Evolutionary conservation across 37 sponge, comb jelly and placozoan species (phyloP), one percentile per base, ranked within the genome.

Genomic region (Amphimedon queenslandica): DNA sequence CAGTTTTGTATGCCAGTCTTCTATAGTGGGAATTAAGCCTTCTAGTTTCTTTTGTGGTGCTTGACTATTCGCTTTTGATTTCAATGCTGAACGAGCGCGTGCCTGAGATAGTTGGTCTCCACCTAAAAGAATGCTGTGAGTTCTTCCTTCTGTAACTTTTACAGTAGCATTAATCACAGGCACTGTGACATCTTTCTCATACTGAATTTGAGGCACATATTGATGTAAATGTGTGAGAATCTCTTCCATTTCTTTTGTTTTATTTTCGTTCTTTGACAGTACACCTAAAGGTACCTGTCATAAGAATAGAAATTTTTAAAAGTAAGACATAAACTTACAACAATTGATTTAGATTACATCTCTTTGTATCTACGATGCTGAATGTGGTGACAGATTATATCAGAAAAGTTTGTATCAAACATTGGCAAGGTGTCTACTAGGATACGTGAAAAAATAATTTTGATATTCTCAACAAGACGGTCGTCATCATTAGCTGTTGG

Each of bases 1-100:
- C 32, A 58, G 28, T 58, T 73, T 73, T 29, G 74, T 73, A 55
- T 73, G 74, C 74, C 74, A 73, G 34, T 73, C 40, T 36, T 27
- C 74, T 36, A 73, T 60, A 36, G 43, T 51, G 35, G 74, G 74
- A 51, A 77, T 28, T 8, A 73, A 58, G n/a, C 74, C 63, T 37
- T 27, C 38, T 28, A 73, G 74, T 55, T 60, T 73, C 27, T 28
- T 58, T 53, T 58, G 32, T 53, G 57, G 74, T 36, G 74, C 24
- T 58, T 28, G 36, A 57, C 30, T 37, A 73, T 28, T 28, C 36
- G 37, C 58, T 4, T 58, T 73, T n/a, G 37, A 25, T 33, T 10
- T 60, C 25, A 36, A 37, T 37, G 74, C 58, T 37, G 36, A n/a
- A n/a, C 74, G 57, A n/a, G 39, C 61, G n/a, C 74, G 28, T 53